Evolutionary conservation across 2,888 invertebrate genomes (phyloP).

Genomic region (Escarpia spicata): DNA sequence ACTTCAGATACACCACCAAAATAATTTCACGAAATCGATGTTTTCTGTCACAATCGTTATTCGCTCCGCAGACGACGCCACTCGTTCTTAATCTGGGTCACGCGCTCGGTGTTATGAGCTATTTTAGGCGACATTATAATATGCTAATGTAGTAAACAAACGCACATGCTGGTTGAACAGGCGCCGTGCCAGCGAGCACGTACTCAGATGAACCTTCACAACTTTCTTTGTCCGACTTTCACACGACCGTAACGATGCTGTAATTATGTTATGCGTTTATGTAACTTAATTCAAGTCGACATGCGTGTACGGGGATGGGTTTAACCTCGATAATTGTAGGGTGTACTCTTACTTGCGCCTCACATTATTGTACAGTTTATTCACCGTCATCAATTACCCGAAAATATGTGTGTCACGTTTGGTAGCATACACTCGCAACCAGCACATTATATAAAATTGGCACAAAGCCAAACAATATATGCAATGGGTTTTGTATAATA

Average conservation of each 20-base stretch:
- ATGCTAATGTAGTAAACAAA: not conserved
- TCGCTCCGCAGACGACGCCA: not conserved
- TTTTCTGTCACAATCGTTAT: not conserved
- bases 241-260: not conserved
- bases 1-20: not conserved
- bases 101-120: not conserved
- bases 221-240: not conserved
- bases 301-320: not conserved
- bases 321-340: too few relatives aligned
- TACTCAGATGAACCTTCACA: not conserved
- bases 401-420: too few relatives aligned
- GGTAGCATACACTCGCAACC: too few relatives aligned
- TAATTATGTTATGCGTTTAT: not conserved
- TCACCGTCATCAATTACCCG: not conserved
- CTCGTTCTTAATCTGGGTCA: not conserved
- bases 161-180: not conserved
- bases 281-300: not conserved
- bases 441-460: too few relatives aligned
- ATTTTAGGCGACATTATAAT: not conserved
- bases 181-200: not conserved
- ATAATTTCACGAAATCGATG: not conserved
- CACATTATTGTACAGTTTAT: not conserved
- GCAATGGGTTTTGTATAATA: too few relatives aligned
- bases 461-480: too few relatives aligned
- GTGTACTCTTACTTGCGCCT: too few relatives aligned